Conservation (phyloP, 1,140 invertebrate genomes). For the Diorhabda sublineata region DNA sequence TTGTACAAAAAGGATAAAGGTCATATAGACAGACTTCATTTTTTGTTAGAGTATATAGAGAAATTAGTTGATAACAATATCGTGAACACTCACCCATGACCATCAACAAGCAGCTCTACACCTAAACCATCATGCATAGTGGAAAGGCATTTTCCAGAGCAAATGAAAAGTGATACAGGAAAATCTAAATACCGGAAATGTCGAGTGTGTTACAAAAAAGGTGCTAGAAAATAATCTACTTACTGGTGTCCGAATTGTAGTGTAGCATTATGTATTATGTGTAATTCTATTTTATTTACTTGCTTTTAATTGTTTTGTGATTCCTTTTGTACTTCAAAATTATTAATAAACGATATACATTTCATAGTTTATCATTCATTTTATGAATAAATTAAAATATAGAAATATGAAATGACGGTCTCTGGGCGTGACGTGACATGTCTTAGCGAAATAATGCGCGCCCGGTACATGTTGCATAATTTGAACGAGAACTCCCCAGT, state of each 20-base stretch:
- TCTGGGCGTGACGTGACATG: neutral
- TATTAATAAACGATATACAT: neutral
- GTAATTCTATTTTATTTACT: neutral
- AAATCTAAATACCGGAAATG: slow-evolving; percentile 1
- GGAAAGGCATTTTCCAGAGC: neutral
- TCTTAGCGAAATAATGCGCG: slow-evolving; percentile 1
- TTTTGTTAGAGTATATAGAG: no score
- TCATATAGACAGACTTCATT: no score
- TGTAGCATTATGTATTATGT: slow-evolving; percentile 5
- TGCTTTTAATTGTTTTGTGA: neutral
- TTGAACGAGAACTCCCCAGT: neutral
- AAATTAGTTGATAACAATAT: no score
- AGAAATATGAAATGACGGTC: slow-evolving; percentile 3
- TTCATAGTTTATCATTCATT: slow-evolving; percentile 4
- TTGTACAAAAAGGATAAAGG: no score
- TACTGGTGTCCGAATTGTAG: slow-evolving; percentile 3
- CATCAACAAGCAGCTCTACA: no score
- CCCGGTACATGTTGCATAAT: slow-evolving; percentile 1
- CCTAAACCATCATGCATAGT: no score
- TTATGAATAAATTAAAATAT: neutral
- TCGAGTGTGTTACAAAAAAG: slow-evolving; percentile 3
- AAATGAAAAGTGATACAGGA: slow-evolving; percentile 5
- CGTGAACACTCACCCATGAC: no score
- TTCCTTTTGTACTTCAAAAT: slow-evolving; percentile 3
- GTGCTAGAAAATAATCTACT: neutral